Evolutionary conservation across 2,797 vertebrate genomes (phyloP).

Genomic region (Zalophus californianus): DNA sequence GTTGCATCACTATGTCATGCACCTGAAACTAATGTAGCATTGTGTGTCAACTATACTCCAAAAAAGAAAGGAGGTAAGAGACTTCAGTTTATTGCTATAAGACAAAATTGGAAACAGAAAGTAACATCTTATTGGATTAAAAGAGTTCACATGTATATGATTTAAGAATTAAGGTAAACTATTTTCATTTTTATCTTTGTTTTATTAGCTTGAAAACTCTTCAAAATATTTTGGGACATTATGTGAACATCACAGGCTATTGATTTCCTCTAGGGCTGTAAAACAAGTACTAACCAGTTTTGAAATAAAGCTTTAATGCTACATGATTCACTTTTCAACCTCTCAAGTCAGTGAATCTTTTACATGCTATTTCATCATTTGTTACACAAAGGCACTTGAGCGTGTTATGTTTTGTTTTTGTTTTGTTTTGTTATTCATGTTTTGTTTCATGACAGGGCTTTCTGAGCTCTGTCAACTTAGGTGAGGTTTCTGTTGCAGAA

Average conservation of each 20-base stretch:
- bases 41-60: background rate
- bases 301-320: constrained; percentile 14
- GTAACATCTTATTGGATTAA: background rate
- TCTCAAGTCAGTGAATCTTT: background rate
- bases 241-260: background rate
- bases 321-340: background rate
- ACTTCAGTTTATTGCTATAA: background rate
- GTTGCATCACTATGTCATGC: background rate
- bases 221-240: background rate
- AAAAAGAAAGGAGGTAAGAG: background rate
- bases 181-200: constrained; percentile 40
- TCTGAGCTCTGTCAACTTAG: background rate
- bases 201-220: background rate
- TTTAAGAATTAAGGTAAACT: background rate
- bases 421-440: background rate
- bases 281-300: background rate
- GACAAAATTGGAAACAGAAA: background rate
- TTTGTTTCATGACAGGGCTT: background rate
- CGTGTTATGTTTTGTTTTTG: background rate
- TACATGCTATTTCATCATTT: background rate
- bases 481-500: background rate
- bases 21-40: background rate
- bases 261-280: constrained; percentile 4
- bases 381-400: background rate
- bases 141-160: background rate